These are phyloP conservation scores for Yponomeuta evonymella DNA, from an alignment of 2,888 invertebrate species.

Conservation along the genomic window DNA sequence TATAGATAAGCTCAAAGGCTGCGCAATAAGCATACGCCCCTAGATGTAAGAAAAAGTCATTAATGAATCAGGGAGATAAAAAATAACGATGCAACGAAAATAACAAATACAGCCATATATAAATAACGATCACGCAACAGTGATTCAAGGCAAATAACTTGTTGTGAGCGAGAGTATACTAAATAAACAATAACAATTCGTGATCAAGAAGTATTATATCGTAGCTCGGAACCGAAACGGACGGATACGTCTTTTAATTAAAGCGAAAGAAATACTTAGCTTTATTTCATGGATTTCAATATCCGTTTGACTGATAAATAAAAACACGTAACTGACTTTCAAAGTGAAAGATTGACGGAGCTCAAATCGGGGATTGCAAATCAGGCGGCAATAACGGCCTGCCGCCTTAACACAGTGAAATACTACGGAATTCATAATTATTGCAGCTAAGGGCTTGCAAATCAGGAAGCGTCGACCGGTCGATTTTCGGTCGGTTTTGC, in stretches of 20 bases:
- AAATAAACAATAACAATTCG: background rate
- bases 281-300: too few relatives aligned
- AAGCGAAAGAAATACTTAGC: background rate
- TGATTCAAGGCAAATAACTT: background rate
- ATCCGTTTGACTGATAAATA: too few relatives aligned
- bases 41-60: too few relatives aligned
- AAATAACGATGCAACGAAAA: background rate
- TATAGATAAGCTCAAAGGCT: too few relatives aligned
- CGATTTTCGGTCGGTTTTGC: conserved; percentile 69
- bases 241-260: background rate
- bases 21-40: too few relatives aligned
- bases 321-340: too few relatives aligned
- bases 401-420: background rate
- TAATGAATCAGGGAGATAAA: too few relatives aligned
- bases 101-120: background rate
- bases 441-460: background rate
- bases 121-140: background rate
- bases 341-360: background rate
- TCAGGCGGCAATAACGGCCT: conserved; percentile 32
- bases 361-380: background rate
- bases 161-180: background rate
- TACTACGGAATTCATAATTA: background rate
- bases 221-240: background rate
- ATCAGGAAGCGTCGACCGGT: conserved; percentile 44
- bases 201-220: background rate